phyloP scores from a whole-genome alignment of 2,113 vertebrate species.

The Paramormyrops kingsleyae region DNA sequence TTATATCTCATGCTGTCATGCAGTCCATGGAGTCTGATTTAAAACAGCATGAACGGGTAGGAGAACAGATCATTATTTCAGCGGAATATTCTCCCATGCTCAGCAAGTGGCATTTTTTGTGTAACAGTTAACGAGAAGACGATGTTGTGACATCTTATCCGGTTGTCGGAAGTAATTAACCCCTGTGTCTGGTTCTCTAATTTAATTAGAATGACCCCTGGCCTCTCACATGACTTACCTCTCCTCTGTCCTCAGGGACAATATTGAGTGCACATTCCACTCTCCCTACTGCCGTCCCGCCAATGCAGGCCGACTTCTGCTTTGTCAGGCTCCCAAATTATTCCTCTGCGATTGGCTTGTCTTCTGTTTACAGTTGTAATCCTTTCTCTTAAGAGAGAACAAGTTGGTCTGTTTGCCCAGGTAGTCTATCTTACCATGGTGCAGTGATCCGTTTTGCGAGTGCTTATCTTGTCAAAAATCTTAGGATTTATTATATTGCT shows the following conservation, averaged over 20 bases:
- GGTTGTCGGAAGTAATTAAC: conserved; percentile 57
- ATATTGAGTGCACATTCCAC: conserved; percentile 59
- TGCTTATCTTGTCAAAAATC: not conserved
- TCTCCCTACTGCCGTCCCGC: conserved; percentile 17
- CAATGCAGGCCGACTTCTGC: conserved; percentile 32
- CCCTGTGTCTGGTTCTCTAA: conserved; percentile 56
- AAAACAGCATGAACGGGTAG: not conserved
- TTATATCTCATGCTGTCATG: not conserved
- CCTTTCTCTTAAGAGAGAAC: conserved; percentile 22
- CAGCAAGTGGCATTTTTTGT: not conserved
- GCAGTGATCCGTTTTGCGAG: not conserved
- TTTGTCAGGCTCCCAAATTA: conserved; percentile 14
- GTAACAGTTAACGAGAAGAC: not conserved
- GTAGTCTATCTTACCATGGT: conserved; percentile 39
- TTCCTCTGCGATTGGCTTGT: conserved; percentile 8
- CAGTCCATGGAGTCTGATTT: not conserved
- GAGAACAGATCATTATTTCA: not conserved
- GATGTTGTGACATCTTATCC: conserved; percentile 35
- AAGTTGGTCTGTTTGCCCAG: conserved; percentile 23
- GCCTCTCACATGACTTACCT: conserved; percentile 61
- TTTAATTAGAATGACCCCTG: conserved; percentile 68
- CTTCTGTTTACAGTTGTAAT: conserved; percentile 28
- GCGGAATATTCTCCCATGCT: not conserved
- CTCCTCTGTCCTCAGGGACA: conserved; percentile 53
- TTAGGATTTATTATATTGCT: conserved; percentile 18